Conservation (phyloP, 2,888 invertebrate genomes). For the Ceraclea dissimilis region DNA sequence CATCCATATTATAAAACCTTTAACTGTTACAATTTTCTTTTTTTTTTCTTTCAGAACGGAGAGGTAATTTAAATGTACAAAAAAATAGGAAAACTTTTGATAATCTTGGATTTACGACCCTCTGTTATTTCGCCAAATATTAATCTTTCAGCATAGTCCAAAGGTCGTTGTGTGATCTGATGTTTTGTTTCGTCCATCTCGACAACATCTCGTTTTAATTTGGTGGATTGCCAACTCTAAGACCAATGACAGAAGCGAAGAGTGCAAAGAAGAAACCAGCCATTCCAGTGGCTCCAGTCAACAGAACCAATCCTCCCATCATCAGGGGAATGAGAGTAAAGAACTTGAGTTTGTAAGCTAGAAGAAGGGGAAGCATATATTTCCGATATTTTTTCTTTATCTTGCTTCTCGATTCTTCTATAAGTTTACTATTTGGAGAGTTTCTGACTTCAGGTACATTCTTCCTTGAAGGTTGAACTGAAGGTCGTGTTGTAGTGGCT, state of each 20-base stretch:
- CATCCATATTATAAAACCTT: no score
- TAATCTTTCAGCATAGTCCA: no score
- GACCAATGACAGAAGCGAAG: constrained; percentile 74
- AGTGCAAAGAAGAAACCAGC: constrained; percentile 85
- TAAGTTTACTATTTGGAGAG: background rate
- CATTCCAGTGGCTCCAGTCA: constrained; percentile 71
- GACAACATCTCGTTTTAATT: no score
- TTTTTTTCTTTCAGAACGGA: no score
- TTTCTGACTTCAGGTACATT: background rate
- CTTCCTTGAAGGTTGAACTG: constrained; percentile 1
- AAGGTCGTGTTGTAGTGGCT: background rate
- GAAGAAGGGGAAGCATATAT: constrained; percentile 63
- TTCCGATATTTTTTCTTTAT: constrained; percentile 56
- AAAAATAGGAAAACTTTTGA: no score
- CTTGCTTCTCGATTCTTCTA: constrained; percentile 34
- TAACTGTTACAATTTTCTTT: no score
- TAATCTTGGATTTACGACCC: no score
- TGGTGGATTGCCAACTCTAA: constrained; percentile 35
- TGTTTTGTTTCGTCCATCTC: no score
- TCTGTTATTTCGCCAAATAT: no score
- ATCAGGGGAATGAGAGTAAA: constrained; percentile 69
- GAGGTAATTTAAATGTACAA: no score
- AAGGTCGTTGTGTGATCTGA: no score
- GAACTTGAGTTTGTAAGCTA: constrained; percentile 80
- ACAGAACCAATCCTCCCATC: constrained; percentile 61